These are phyloP conservation scores for Pammene fasciana DNA, from an alignment of 2,888 invertebrate genomes.

Conservation along the genomic window DNA sequence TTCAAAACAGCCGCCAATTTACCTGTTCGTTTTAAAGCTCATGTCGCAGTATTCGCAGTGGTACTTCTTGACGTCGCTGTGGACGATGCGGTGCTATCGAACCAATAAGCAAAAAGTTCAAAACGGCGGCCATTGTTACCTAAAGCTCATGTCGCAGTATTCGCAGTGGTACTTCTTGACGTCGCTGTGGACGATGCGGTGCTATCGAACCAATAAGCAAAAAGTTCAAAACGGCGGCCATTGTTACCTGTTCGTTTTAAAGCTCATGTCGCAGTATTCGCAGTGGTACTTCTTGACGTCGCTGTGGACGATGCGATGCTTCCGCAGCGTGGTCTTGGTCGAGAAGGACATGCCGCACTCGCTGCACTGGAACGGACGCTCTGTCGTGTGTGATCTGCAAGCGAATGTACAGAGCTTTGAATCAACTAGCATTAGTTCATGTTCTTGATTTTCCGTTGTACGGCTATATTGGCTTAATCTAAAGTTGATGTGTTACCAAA, in stretches of 20 bases:
- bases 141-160: slow-evolving; percentile 66
- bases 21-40: slow-evolving; percentile 60
- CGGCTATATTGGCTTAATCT: too few species aligned
- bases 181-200: slow-evolving; percentile 61
- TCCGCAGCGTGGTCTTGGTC: slow-evolving; percentile 56
- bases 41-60: slow-evolving; percentile 63
- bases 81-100: slow-evolving; percentile 63
- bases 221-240: too few species aligned
- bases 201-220: too few species aligned
- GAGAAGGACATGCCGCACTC: slow-evolving; percentile 48
- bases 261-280: slow-evolving; percentile 63
- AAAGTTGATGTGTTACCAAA: too few species aligned
- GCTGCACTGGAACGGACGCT: slow-evolving; percentile 11
- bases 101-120: too few species aligned
- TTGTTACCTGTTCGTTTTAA: slow-evolving; percentile 49
- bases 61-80: slow-evolving; percentile 55
- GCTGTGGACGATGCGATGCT: slow-evolving; percentile 62
- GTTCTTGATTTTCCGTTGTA: too few species aligned
- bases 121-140: too few species aligned
- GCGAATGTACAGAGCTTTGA: too few species aligned
- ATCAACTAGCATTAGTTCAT: too few species aligned
- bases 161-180: slow-evolving; percentile 57
- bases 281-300: slow-evolving; percentile 58
- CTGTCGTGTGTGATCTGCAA: neutral
- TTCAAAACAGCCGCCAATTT: too few species aligned